phyloP scores from a whole-genome alignment of 1,140 invertebrate genomes.

The Samia ricini region DNA sequence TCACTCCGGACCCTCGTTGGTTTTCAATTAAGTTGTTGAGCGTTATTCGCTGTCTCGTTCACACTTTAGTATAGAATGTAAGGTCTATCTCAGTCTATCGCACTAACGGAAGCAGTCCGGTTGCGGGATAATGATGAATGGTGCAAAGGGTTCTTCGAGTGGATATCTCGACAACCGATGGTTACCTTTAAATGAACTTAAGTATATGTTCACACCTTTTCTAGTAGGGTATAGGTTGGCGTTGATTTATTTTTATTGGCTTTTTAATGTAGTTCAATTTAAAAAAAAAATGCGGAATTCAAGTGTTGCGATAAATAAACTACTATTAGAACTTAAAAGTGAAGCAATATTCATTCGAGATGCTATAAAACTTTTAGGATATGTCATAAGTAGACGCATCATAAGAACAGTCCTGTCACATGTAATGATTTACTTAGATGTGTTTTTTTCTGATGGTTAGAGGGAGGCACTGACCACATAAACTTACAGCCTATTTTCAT shows the following conservation, averaged over 20 bases:
- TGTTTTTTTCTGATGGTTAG: too few relatives aligned
- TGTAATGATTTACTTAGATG: too few relatives aligned
- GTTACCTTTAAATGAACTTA: not conserved
- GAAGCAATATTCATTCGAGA: too few relatives aligned
- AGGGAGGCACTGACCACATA: not conserved
- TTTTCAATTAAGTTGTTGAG: slow-evolving; percentile 73
- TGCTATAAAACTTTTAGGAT: too few relatives aligned
- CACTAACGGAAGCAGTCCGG: slow-evolving; percentile 57
- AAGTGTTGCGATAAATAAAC: too few relatives aligned
- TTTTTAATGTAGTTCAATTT: too few relatives aligned
- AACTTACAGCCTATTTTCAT: not conserved
- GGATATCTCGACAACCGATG: slow-evolving; percentile 4
- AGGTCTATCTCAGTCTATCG: slow-evolving; percentile 32
- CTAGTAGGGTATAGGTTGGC: not conserved
- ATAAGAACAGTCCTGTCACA: too few relatives aligned
- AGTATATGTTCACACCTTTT: not conserved
- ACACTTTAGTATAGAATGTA: slow-evolving; percentile 10
- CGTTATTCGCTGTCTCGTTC: slow-evolving; percentile 34
- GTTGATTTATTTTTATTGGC: not conserved
- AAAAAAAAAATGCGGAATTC: too few relatives aligned
- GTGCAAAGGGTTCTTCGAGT: slow-evolving; percentile 34
- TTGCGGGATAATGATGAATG: slow-evolving; percentile 64
- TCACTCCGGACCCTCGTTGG: slow-evolving; percentile 34
- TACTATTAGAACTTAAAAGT: too few relatives aligned
- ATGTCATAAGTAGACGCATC: too few relatives aligned